phyloP scores from a whole-genome alignment of 1,140 invertebrate genomes.

The Triops cancriformis region DNA sequence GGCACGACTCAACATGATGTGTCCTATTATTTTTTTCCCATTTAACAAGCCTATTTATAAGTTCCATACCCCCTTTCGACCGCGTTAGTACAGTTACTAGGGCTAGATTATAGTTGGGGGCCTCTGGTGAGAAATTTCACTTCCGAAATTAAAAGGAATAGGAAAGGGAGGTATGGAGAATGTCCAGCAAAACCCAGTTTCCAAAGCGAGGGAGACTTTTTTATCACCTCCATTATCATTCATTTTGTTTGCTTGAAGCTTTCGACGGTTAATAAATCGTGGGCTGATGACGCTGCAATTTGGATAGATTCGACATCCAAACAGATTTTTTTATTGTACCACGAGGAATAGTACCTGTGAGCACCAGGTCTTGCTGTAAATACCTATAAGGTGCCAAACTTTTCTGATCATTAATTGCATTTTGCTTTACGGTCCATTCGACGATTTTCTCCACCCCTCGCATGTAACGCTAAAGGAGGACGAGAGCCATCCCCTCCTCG shows the following conservation, averaged over 20 bases:
- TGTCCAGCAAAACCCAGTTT: background rate
- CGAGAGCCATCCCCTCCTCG: background rate
- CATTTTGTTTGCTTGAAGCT: slow-evolving; percentile 14
- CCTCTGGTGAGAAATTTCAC: too few species aligned
- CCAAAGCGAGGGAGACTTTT: background rate
- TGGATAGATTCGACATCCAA: background rate
- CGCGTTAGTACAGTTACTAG: too few species aligned
- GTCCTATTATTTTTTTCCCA: too few species aligned
- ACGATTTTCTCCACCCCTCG: background rate
- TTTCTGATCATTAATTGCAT: background rate
- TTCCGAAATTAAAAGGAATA: background rate
- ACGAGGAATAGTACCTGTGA: background rate
- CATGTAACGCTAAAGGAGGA: background rate
- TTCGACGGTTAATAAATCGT: slow-evolving; percentile 14
- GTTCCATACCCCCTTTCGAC: too few species aligned
- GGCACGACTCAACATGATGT: too few species aligned
- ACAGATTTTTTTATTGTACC: slow-evolving; percentile 11
- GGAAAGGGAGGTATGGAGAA: background rate
- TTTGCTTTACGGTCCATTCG: background rate
- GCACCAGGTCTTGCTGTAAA: background rate
- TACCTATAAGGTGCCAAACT: background rate
- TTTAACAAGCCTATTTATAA: too few species aligned
- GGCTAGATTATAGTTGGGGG: too few species aligned
- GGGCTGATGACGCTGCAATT: slow-evolving; percentile 12
- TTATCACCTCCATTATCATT: slow-evolving; percentile 14